Evolutionary conservation across 2,888 invertebrate species (phyloP).

Genomic region (Caenorhabditis imperialis): DNA sequence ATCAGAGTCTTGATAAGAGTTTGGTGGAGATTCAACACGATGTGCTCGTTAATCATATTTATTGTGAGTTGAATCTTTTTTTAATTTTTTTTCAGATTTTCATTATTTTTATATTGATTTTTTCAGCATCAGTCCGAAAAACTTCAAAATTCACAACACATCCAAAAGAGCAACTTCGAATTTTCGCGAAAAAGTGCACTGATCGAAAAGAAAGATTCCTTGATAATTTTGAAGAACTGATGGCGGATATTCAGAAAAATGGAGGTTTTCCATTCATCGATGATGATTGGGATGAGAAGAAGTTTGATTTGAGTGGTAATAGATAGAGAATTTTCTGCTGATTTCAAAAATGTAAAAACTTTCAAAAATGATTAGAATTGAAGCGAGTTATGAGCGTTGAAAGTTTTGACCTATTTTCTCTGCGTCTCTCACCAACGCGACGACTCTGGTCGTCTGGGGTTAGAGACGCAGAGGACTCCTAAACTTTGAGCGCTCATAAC

Average conservation of each 20-base stretch:
- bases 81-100: not conserved
- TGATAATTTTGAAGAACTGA: slow-evolving; percentile 6
- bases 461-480: no score
- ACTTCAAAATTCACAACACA: slow-evolving; percentile 16
- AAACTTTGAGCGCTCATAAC: no score
- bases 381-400: no score
- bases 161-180: slow-evolving; percentile 12
- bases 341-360: not conserved
- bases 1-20: not conserved
- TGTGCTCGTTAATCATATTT: slow-evolving; percentile 1
- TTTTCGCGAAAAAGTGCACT: slow-evolving; percentile 16
- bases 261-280: slow-evolving; percentile 37
- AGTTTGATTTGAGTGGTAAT: slow-evolving; percentile 36
- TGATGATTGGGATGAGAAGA: slow-evolving; percentile 17
- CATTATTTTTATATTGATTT: not conserved
- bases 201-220: slow-evolving; percentile 1
- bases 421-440: no score
- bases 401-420: no score
- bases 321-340: not conserved
- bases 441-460: no score
- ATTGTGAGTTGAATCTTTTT: slow-evolving; percentile 8
- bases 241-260: slow-evolving; percentile 5
- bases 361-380: no score
- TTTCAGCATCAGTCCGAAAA: slow-evolving; percentile 10
- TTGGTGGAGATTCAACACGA: not conserved